Percentiles rank a stretch among this genome's conserved stretches.
phyloP scores from a whole-genome alignment of 2,888 invertebrate species.

The Agonopterix arenella region DNA sequence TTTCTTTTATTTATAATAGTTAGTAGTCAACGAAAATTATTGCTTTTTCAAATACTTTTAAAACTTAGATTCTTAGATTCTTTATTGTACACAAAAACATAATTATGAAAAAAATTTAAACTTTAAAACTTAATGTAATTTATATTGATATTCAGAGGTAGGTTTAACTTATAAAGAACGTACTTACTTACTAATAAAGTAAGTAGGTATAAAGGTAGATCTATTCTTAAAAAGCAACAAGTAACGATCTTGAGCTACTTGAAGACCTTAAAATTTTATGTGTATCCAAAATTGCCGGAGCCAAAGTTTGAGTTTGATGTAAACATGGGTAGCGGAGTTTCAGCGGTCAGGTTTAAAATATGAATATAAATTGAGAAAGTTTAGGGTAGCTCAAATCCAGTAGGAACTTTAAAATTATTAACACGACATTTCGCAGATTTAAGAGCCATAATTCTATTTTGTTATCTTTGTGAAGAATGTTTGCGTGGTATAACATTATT shows the following conservation, averaged over 20 bases:
- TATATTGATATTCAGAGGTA: too few relatives aligned
- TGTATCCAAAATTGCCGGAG: constrained; percentile 30
- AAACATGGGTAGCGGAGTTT: constrained; percentile 44
- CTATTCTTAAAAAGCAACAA: neutral
- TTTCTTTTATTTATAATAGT: too few relatives aligned
- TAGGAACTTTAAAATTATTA: constrained; percentile 63
- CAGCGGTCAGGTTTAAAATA: constrained; percentile 61
- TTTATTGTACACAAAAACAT: too few relatives aligned
- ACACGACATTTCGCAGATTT: constrained; percentile 41
- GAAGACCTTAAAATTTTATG: constrained; percentile 23
- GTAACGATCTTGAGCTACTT: constrained; percentile 3
- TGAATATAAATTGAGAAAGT: constrained; percentile 72
- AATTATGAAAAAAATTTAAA: too few relatives aligned
- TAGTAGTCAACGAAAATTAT: too few relatives aligned
- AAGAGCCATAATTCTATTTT: constrained; percentile 33
- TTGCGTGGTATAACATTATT: neutral
- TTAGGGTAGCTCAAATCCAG: constrained; percentile 56
- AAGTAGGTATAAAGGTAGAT: neutral
- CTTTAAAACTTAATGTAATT: too few relatives aligned
- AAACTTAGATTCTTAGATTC: too few relatives aligned
- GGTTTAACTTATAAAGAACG: too few relatives aligned
- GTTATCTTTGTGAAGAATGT: constrained; percentile 3
- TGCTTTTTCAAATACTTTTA: too few relatives aligned
- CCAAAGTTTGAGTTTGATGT: constrained; percentile 49
- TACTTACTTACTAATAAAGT: too few relatives aligned